Percentiles rank a stretch among this genome's conserved stretches.
Conservation (phyloP, 1,140 invertebrate genomes). For the Penaeus indicus region DNA sequence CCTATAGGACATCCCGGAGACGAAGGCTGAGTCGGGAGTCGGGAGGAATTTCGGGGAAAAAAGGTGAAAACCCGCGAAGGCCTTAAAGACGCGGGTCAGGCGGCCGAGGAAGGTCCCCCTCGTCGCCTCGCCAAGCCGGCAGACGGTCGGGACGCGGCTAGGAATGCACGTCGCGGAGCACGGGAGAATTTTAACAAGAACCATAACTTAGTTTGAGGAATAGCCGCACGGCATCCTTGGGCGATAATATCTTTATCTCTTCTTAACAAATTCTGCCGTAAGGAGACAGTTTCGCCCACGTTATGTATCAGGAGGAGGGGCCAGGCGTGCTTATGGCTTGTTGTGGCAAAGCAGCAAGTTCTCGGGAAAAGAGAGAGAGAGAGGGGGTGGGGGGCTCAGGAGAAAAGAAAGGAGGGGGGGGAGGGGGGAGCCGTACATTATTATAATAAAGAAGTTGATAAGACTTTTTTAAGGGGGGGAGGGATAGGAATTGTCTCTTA, state of each 20-base stretch:
- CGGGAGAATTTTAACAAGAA: constrained; percentile 52
- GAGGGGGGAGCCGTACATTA: not conserved
- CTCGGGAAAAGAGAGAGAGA: not conserved
- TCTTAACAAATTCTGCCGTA: constrained; percentile 16
- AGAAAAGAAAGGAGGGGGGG: not conserved
- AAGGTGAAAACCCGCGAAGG: not conserved
- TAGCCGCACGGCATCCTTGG: constrained; percentile 33
- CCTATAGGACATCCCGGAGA: no score
- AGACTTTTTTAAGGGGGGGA: not conserved
- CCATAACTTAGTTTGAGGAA: constrained; percentile 50
- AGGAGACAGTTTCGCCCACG: not conserved
- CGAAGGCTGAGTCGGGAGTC: no score
- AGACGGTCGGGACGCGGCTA: constrained; percentile 7
- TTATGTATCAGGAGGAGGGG: not conserved
- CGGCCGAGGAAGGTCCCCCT: no score
- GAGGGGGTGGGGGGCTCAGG: not conserved
- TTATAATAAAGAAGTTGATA: not conserved
- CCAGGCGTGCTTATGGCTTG: not conserved
- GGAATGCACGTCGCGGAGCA: constrained; percentile 38
- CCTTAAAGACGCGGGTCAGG: not conserved
- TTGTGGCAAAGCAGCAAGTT: constrained; percentile 18
- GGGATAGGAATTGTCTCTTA: not conserved
- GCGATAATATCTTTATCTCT: constrained; percentile 58
- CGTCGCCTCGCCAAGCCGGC: no score
- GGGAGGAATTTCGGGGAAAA: no score